Conservation (phyloP, 2,888 invertebrate genomes). For the Sussaba pulchella region DNA sequence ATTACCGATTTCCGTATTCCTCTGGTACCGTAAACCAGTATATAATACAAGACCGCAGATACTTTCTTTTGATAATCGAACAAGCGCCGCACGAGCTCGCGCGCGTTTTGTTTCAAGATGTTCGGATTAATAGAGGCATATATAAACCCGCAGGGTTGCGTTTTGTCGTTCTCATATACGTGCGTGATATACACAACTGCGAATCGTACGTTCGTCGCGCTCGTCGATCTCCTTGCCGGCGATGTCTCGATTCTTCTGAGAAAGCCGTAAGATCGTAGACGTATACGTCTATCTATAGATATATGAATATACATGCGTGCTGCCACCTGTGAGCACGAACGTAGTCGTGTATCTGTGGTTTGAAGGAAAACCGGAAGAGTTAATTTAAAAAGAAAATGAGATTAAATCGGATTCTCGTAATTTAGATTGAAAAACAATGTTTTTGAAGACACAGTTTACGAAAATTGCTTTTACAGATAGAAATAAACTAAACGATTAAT, state of each 20-base stretch:
- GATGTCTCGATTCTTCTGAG: slow-evolving; percentile 65
- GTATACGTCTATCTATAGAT: no score
- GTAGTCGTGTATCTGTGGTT: neutral
- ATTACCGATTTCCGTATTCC: slow-evolving; percentile 63
- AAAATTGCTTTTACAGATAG: no score
- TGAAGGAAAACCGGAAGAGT: no score
- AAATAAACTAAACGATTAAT: no score
- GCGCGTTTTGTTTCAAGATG: slow-evolving; percentile 43
- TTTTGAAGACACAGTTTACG: no score
- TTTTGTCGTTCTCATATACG: slow-evolving; percentile 4
- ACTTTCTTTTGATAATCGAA: slow-evolving; percentile 67
- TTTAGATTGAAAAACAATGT: no score
- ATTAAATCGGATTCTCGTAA: no score
- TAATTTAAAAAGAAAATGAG: no score
- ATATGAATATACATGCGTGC: slow-evolving; percentile 23
- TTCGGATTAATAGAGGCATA: slow-evolving; percentile 58
- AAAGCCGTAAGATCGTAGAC: slow-evolving; percentile 61
- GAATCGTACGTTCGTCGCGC: neutral
- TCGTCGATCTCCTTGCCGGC: slow-evolving; percentile 6
- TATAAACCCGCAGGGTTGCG: slow-evolving; percentile 17
- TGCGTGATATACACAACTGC: slow-evolving; percentile 18
- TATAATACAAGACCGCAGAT: slow-evolving; percentile 61
- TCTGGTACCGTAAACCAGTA: slow-evolving; percentile 15
- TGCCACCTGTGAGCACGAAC: slow-evolving; percentile 17
- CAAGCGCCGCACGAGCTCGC: slow-evolving; percentile 54